Evolutionary conservation across 2,888 invertebrate genomes (phyloP), one percentile per base, ranked within the genome.

Genomic region (Eilema caniola): DNA sequence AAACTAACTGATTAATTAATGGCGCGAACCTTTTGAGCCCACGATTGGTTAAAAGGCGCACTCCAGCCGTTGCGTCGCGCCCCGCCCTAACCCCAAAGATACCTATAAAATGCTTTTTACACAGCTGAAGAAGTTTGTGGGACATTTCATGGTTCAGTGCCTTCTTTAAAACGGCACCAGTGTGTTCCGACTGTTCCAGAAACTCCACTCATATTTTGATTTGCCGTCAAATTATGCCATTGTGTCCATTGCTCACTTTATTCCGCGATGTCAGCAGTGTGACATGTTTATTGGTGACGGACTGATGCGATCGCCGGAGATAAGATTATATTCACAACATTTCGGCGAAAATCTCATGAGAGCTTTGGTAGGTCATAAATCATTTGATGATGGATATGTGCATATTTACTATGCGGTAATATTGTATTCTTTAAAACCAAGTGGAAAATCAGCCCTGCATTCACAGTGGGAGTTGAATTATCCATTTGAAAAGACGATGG

Each of bases 261-360:
- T 90, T 85, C 88, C 81, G 83, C 67, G 86, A 85, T 86, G 90
- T 90, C 91, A 89, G 82, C 74, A 53, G 67, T 62, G 76, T 89
- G 94, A 94, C 92, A 91, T 94, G 93, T 94, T 95, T 95, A 95
- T 95, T 92, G 92, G 83, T 86, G 87, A 89, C 78, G 79, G 85
- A 82, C 81, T 83, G 85, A 75, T 78, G 83, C 80, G 90, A 91
- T 90, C 86, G 78, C 77, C 77, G 89, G 88, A 79, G 93, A 93
- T 93, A 92, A 90, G 90, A 94, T 93, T 91, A 89, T 87, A 89
- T 88, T 89, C 87, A 79, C 79, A 83, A 76, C 75, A 77, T 84
- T 85, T 82, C 81, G 82, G 78, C 83, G 81, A 79, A 85, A 82
- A 76, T 76, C 79, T 79, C 75, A 79, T 84, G 82, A 84, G 77